Percentiles rank a stretch among this genome's conserved stretches.
phyloP scores from a whole-genome alignment of 2,797 vertebrate genomes.

The Tiaroga cobitis region DNA sequence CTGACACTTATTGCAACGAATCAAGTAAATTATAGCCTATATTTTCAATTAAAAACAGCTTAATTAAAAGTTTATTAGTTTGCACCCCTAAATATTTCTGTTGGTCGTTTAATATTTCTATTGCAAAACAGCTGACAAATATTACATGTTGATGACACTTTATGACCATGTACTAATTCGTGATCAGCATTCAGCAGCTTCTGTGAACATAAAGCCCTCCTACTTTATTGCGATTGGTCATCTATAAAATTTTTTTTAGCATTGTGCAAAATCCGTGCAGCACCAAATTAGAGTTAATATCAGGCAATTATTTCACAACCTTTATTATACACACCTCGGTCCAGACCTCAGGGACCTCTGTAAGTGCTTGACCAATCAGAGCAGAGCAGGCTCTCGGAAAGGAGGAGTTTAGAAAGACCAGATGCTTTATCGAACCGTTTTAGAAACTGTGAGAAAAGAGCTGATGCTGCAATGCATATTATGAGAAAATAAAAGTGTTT shows the following conservation, averaged over 20 bases:
- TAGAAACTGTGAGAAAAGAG: background rate
- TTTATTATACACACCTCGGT: background rate
- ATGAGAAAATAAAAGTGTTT: background rate
- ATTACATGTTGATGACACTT: too few relatives aligned
- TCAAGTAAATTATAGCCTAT: background rate
- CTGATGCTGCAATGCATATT: background rate
- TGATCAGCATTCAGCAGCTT: too few relatives aligned
- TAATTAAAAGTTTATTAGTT: background rate
- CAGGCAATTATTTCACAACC: background rate
- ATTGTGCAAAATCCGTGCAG: background rate
- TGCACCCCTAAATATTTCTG: background rate
- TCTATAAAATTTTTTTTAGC: background rate
- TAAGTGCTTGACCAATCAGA: background rate
- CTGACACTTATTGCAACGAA: background rate
- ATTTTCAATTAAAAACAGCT: background rate
- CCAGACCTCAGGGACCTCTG: background rate
- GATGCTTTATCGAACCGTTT: background rate
- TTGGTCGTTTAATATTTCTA: background rate
- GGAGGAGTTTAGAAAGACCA: background rate
- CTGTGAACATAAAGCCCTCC: too few relatives aligned
- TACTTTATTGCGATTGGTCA: background rate
- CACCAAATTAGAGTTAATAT: background rate
- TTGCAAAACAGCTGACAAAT: background rate
- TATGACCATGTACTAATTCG: too few relatives aligned
- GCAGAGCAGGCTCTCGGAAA: background rate